Conservation (phyloP, 53 echinoderm and acorn worm genomes). For the Antedon mediterranea region DNA sequence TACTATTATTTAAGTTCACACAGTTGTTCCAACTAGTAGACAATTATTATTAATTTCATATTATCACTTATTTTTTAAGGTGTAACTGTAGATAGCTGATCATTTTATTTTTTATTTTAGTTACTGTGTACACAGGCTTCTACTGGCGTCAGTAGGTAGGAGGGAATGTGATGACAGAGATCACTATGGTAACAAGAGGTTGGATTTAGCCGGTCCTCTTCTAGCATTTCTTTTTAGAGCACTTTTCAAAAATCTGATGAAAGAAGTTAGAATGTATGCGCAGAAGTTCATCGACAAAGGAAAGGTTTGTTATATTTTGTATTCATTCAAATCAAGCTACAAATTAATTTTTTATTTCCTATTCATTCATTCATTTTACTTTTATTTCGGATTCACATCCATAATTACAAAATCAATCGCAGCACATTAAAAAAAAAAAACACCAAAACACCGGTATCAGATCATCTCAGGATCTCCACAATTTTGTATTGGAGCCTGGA, state of each 20-base stretch:
- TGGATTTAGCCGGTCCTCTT: conserved; percentile 90
- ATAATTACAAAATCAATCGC: no score
- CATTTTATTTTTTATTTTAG: conserved; percentile 12
- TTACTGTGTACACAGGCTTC: conserved; percentile 77
- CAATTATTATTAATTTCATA: background rate
- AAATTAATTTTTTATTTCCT: no score
- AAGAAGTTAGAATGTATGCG: conserved; percentile 91
- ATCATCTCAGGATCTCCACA: no score
- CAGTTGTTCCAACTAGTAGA: background rate
- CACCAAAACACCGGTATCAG: no score
- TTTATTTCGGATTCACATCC: no score
- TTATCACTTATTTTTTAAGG: no score
- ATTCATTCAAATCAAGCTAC: no score
- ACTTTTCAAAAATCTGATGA: conserved; percentile 85
- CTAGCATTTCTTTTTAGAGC: conserved; percentile 86
- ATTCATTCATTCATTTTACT: no score
- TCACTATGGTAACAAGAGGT: conserved; percentile 98
- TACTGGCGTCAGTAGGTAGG: conserved; percentile 73
- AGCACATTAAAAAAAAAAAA: no score
- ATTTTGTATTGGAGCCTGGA: no score
- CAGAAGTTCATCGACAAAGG: conserved; percentile 99
- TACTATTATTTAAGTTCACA: no score
- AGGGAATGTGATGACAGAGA: conserved; percentile 93
- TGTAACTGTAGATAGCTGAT: no score
- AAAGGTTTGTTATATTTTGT: conserved; percentile 36